These are phyloP conservation scores for Capromys pilorides DNA, from an alignment of 2,797 vertebrate genomes.

Conservation along the genomic window DNA sequence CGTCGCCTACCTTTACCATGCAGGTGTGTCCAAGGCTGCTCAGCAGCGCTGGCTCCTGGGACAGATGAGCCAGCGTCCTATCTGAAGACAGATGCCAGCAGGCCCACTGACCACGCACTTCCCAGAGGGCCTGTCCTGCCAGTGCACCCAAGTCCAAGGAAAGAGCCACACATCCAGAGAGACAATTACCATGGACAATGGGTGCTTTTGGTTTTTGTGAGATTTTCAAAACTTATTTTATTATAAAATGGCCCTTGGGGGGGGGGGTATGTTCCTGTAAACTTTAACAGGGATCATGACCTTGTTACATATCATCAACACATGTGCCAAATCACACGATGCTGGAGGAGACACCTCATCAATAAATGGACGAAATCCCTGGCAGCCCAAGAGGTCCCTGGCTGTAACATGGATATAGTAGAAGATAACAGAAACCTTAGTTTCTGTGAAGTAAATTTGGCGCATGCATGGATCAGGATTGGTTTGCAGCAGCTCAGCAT, in stretches of 20 bases:
- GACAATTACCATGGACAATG: neutral
- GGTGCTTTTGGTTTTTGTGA: neutral
- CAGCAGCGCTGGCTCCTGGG: rapidly evolving
- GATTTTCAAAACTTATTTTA: neutral
- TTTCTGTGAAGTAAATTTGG: neutral
- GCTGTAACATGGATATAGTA: neutral
- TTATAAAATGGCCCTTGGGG: slow-evolving; percentile 25
- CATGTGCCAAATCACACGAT: neutral
- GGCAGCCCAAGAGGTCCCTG: neutral
- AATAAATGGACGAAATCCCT: neutral
- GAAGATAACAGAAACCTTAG: neutral
- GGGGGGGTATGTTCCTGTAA: neutral
- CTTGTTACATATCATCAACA: neutral
- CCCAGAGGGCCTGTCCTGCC: neutral
- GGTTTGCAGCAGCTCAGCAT: slow-evolving; percentile 14
- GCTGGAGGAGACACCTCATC: neutral
- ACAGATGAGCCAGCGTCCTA: too few species aligned
- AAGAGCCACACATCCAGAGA: slow-evolving; percentile 7
- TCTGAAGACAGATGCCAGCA: neutral
- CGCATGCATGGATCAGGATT: neutral
- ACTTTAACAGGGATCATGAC: neutral
- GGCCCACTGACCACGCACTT: neutral
- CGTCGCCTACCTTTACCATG: neutral
- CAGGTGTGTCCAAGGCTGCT: neutral
- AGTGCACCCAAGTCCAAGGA: neutral